Evolutionary conservation across 1,140 invertebrate species (phyloP), one percentile per base, ranked within the genome.

Genomic region (Lucilia sericata): DNA sequence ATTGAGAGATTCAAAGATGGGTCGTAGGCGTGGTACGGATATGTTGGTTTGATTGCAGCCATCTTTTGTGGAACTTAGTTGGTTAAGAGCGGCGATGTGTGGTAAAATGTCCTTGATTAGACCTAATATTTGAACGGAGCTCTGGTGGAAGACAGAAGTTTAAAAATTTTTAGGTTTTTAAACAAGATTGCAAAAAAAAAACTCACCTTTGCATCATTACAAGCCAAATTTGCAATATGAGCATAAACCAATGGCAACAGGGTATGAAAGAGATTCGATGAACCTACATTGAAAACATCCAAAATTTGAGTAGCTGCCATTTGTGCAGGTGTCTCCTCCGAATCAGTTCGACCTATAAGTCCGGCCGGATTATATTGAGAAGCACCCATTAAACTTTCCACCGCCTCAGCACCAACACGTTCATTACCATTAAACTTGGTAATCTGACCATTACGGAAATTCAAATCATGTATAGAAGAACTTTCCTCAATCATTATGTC

Each of bases 21-120:
- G 80, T 34, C 84, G 80, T 14, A 84, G 51, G 19, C 78, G 80
- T 10, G 42, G 86, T 84, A 12, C 85, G 84, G 65, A 74, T 70
- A 83, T n/a, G 19, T 36, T 60, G 4, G 19, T n/a, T 14, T 17
- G 34, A 80, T 30, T 42, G 0, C 85, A 84, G 21, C 88, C 91
- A 78, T 94, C 87, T 85, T 91, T 88, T 83, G 90, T 84, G 78
- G 92, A 88, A 85, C 92, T 91, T 65, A 95, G 86, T 75, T 95
- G 94, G 92, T 98, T 98, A 70, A 99, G 91, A 12, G 95, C 95
- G 0, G 97, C 94, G 2, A 99, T 95, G 85, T 98, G 96, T 0
- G 98, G 98, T 34, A 99, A 91, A 86, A 99, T 94, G 86, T 98
- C 96, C 91, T 97, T 96, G 84, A 99, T 96, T 70, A 98, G 91